A percentile compares a stretch with the other conserved stretches of the same genome.
These are phyloP conservation scores for Paradoxurus hermaphroditus DNA, from an alignment of 2,113 vertebrate species.

Conservation along the genomic window DNA sequence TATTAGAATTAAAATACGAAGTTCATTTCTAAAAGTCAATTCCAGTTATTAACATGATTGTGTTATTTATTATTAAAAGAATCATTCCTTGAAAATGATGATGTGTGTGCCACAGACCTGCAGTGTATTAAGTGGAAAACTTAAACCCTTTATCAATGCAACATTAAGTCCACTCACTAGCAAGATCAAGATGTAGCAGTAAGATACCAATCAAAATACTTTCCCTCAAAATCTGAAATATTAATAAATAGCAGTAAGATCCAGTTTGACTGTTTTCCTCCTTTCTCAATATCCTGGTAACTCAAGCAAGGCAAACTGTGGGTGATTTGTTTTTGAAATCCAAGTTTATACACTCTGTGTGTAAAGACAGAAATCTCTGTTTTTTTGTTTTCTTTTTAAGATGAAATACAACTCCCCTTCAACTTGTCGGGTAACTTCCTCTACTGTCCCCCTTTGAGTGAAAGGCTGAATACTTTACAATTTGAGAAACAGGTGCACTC, in stretches of 20 bases:
- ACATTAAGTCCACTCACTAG: neutral
- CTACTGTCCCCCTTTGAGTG: neutral
- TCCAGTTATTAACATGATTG: neutral
- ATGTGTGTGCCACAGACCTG: neutral
- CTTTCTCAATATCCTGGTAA: neutral
- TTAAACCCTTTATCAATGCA: neutral
- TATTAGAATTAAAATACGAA: neutral
- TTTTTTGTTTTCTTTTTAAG: neutral
- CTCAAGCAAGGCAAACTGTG: constrained; percentile 15
- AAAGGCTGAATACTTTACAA: neutral
- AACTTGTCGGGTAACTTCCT: neutral
- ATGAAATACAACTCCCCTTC: neutral
- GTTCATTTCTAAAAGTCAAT: neutral
- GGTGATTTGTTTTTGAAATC: constrained; percentile 45
- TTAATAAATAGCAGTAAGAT: neutral
- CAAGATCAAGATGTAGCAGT: neutral
- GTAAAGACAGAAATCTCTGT: neutral
- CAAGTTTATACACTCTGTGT: neutral
- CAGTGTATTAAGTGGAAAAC: neutral
- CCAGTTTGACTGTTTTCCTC: neutral
- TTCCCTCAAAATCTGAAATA: neutral
- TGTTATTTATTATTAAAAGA: neutral
- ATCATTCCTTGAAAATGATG: neutral
- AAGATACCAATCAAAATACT: neutral
- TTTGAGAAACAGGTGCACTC: neutral